Conservation (phyloP, 2,113 vertebrate genomes). For the Chamaea fasciata region DNA sequence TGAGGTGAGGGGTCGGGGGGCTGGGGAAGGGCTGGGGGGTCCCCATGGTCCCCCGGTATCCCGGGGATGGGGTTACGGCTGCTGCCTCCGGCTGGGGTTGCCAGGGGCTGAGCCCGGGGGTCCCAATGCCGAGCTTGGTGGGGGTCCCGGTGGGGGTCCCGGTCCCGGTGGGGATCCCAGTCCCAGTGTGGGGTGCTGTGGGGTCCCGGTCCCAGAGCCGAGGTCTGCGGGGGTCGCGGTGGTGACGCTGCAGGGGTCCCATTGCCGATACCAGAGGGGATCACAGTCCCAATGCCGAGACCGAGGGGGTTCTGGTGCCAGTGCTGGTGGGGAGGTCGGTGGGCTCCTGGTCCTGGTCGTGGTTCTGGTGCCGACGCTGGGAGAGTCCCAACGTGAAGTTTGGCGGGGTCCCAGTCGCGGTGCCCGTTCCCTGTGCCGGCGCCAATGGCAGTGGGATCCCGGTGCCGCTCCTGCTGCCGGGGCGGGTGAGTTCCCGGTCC, state of each 20-base stretch:
- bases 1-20: conserved; percentile 63
- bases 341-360: neutral
- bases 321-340: neutral
- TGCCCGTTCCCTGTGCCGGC: neutral
- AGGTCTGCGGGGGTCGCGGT: too few species aligned
- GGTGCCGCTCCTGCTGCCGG: neutral
- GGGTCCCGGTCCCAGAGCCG: neutral
- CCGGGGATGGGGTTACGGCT: accelerated
- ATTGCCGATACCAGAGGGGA: neutral
- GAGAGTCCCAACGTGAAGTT: accelerated
- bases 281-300: neutral
- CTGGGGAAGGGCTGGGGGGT: too few species aligned
- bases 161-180: neutral
- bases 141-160: neutral
- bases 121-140: neutral
- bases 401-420: neutral
- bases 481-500: neutral
- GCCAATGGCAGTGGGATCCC: neutral
- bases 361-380: neutral
- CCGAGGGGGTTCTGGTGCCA: neutral
- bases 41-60: too few species aligned
- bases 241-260: neutral
- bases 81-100: neutral
- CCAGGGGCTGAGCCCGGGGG: neutral
- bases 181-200: neutral